A percentile compares a stretch with the other conserved stretches of the same genome.
These are phyloP conservation scores for Phyllotreta cruciferae DNA, from an alignment of 2,888 invertebrate species.

Conservation along the genomic window DNA sequence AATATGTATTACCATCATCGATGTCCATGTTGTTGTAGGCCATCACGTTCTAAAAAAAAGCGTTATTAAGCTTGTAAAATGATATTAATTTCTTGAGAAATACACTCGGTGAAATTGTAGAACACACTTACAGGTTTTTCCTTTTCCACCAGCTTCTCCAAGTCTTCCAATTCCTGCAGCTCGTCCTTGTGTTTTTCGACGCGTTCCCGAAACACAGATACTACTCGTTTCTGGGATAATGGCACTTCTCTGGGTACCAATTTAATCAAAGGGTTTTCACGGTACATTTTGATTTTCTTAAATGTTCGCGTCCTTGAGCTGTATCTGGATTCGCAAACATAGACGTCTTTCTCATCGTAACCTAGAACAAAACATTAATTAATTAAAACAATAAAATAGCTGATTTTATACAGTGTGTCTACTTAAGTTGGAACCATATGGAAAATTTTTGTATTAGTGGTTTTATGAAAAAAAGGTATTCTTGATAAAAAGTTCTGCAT, in stretches of 20 bases:
- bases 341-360: slow-evolving; percentile 91
- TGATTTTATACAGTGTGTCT: not conserved
- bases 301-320: slow-evolving; percentile 85
- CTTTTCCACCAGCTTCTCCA: slow-evolving; percentile 83
- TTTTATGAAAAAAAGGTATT: not conserved
- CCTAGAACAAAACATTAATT: slow-evolving; percentile 58
- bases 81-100: no score
- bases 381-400: slow-evolving; percentile 5
- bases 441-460: not conserved
- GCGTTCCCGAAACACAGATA: slow-evolving; percentile 92
- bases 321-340: slow-evolving; percentile 96
- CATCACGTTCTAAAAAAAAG: slow-evolving; percentile 74
- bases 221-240: slow-evolving; percentile 84
- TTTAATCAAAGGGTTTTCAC: slow-evolving; percentile 69
- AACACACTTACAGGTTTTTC: slow-evolving; percentile 75
- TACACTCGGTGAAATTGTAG: slow-evolving; percentile 3
- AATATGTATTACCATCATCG: slow-evolving; percentile 84
- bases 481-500: not conserved
- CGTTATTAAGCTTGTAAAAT: not conserved
- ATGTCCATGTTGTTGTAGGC: slow-evolving; percentile 71
- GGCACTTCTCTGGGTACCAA: slow-evolving; percentile 74
- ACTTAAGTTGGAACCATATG: no score
- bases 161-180: slow-evolving; percentile 81
- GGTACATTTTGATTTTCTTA: slow-evolving; percentile 91
- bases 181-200: slow-evolving; percentile 91